A percentile compares a stretch with the other conserved stretches of the same genome.
Conservation (phyloP, 2,888 invertebrate species). For the Malachius bipustulatus region DNA sequence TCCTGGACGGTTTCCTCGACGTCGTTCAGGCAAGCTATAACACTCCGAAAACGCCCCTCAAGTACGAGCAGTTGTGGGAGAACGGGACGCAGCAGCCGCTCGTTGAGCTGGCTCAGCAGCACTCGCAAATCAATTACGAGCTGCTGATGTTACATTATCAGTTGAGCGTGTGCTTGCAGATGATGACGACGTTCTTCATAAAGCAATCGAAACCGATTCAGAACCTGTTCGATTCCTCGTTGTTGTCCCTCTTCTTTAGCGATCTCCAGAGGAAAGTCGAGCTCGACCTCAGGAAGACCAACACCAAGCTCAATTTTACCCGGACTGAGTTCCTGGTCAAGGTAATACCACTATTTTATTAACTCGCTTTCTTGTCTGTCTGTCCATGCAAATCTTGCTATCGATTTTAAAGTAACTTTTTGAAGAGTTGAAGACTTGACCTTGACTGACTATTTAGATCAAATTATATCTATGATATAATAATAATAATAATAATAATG, state of each 20-base stretch:
- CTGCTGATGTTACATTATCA: slow-evolving; percentile 72
- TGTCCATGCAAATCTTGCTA: no score
- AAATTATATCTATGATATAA: no score
- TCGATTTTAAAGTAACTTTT: no score
- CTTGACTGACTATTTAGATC: no score
- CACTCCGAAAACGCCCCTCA: slow-evolving; percentile 33
- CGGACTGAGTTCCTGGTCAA: slow-evolving; percentile 63
- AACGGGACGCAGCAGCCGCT: slow-evolving; percentile 48
- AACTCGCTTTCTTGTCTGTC: no score
- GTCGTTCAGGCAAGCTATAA: slow-evolving; percentile 31
- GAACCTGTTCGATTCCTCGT: slow-evolving; percentile 64
- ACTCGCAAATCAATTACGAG: slow-evolving; percentile 61
- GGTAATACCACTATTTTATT: no score
- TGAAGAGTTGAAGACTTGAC: no score
- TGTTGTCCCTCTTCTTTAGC: slow-evolving; percentile 45
- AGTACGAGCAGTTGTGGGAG: slow-evolving; percentile 56
- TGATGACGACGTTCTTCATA: slow-evolving; percentile 66
- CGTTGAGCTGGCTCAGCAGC: slow-evolving; percentile 65
- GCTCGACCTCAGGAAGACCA: slow-evolving; percentile 51
- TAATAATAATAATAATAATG: no score
- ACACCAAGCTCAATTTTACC: slow-evolving; percentile 52
- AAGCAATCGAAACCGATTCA: slow-evolving; percentile 61
- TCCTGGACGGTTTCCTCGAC: slow-evolving; percentile 40
- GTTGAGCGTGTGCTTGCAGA: slow-evolving; percentile 61
- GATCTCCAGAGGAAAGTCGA: slow-evolving; percentile 40